Percentiles rank a stretch among this genome's conserved stretches.
These are phyloP conservation scores for Hephaestus fuliginosus DNA, from an alignment of 2,797 vertebrate species.

Conservation along the genomic window DNA sequence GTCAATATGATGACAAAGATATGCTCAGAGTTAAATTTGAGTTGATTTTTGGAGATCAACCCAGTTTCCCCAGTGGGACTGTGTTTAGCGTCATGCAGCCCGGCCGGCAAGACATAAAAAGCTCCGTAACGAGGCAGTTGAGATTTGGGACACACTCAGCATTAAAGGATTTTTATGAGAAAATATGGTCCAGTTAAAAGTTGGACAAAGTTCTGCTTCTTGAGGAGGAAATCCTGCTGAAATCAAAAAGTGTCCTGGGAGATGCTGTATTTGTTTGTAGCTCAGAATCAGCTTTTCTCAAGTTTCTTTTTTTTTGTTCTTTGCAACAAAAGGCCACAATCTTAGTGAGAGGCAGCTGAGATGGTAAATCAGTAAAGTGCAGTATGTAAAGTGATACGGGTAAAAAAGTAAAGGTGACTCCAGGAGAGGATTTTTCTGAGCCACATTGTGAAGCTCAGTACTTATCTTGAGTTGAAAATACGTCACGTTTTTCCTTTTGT, in stretches of 20 bases:
- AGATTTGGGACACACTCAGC: constrained; percentile 11
- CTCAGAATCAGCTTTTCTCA: not conserved
- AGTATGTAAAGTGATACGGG: not conserved
- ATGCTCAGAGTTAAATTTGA: not conserved
- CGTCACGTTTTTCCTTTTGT: not conserved
- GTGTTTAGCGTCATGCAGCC: not conserved
- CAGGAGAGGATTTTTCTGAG: not conserved
- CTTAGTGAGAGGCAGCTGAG: not conserved
- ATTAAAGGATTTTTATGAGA: constrained; percentile 18
- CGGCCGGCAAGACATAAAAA: constrained; percentile 3
- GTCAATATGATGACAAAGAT: constrained; percentile 1
- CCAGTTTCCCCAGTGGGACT: not conserved
- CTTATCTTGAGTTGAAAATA: not conserved
- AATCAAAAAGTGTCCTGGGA: constrained; percentile 2
- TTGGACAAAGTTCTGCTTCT: not conserved
- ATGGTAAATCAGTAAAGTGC: not conserved
- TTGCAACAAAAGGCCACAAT: not conserved
- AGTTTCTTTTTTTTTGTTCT: not conserved
- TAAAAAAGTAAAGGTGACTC: not conserved
- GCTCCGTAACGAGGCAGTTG: constrained; percentile 16
- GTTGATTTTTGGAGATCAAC: not conserved
- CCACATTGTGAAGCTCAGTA: not conserved
- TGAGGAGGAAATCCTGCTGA: constrained; percentile 1
- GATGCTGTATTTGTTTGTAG: constrained; percentile 9
- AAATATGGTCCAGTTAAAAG: not conserved